Conservation (phyloP, 2,888 invertebrate genomes). For the Euplagia quadripunctaria region DNA sequence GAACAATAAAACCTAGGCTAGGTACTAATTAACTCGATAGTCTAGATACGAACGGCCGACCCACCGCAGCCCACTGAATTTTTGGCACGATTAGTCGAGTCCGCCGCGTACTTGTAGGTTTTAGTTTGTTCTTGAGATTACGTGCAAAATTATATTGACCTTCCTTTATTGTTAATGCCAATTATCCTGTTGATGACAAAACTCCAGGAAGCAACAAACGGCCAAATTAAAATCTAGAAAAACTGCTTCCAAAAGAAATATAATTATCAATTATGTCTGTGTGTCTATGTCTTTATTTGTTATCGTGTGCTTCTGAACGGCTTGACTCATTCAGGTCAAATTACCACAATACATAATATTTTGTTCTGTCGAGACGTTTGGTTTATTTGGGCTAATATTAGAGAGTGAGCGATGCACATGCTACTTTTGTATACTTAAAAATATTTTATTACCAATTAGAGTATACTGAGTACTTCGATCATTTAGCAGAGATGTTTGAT, state of each 20-base stretch:
- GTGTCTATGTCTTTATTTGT: constrained; percentile 5
- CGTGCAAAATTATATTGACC: background rate
- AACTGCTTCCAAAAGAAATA: background rate
- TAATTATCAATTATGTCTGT: background rate
- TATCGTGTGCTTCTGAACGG: background rate
- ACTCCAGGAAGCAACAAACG: background rate
- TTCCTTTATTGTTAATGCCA: background rate
- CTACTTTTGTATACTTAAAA: background rate
- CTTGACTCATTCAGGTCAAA: constrained; percentile 1
- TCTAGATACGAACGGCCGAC: too few species aligned
- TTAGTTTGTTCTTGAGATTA: background rate
- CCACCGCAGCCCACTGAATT: too few species aligned
- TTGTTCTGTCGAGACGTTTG: background rate
- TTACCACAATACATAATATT: background rate
- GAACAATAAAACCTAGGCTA: too few species aligned
- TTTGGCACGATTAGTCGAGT: too few species aligned
- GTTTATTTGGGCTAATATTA: background rate
- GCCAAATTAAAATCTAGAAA: background rate
- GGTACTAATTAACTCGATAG: too few species aligned
- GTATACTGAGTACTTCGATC: too few species aligned
- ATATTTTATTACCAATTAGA: too few species aligned
- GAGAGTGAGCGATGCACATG: background rate
- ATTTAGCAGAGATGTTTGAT: too few species aligned
- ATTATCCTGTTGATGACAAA: background rate
- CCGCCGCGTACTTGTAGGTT: background rate